phyloP scores from a whole-genome alignment of 1,140 invertebrate genomes.

The Stegodyphus mimosarum region DNA sequence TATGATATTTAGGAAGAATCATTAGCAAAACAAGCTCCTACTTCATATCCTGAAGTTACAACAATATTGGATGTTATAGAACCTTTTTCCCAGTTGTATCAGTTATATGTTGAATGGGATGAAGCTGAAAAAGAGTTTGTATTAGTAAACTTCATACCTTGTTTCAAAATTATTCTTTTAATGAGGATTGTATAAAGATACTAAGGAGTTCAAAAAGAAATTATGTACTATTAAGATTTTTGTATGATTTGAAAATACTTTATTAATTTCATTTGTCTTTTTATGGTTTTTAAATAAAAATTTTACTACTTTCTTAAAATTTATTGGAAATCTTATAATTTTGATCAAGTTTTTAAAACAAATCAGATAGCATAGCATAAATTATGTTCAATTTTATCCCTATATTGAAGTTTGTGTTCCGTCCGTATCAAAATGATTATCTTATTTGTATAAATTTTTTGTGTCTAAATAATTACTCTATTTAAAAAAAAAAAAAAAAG shows the following conservation, averaged over 20 bases:
- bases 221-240: too few relatives aligned
- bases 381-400: too few relatives aligned
- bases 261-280: too few relatives aligned
- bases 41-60: slow-evolving; percentile 79
- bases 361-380: too few relatives aligned
- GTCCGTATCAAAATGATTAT: too few relatives aligned
- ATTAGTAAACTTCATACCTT: background rate
- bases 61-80: slow-evolving; percentile 71
- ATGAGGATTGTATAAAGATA: background rate
- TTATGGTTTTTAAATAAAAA: too few relatives aligned
- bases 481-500: background rate
- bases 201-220: too few relatives aligned
- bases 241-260: too few relatives aligned
- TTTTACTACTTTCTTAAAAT: too few relatives aligned
- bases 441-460: background rate
- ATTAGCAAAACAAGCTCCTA: slow-evolving; percentile 82
- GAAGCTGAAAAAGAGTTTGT: slow-evolving; percentile 77
- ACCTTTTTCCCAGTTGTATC: slow-evolving; percentile 72
- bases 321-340: too few relatives aligned
- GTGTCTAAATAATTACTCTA: background rate
- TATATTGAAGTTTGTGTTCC: too few relatives aligned
- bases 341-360: too few relatives aligned
- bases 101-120: slow-evolving; percentile 78
- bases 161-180: slow-evolving; percentile 1
- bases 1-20: slow-evolving; percentile 76